A percentile compares a stretch with the other conserved stretches of the same genome.
Evolutionary conservation across 2,113 vertebrate species (phyloP).

Genomic region (Daubentonia madagascariensis): DNA sequence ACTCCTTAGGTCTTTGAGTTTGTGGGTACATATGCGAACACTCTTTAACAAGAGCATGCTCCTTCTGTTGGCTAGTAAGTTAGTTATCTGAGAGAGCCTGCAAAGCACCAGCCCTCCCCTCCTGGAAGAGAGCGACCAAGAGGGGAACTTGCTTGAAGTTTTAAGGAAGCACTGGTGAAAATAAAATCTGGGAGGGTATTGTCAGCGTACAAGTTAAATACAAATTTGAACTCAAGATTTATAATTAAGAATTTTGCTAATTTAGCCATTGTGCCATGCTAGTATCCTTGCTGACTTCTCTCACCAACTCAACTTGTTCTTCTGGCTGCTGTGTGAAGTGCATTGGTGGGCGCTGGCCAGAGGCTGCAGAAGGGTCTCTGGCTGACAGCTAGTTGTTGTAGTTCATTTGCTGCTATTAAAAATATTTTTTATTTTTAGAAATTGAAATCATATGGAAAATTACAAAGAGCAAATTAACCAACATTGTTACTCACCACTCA

Average conservation of each 20-base stretch:
- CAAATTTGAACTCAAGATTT: not conserved
- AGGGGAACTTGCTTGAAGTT: not conserved
- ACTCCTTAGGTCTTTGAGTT: not conserved
- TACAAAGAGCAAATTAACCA: not conserved
- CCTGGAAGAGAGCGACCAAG: not conserved
- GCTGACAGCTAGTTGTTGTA: not conserved
- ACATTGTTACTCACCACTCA: not conserved
- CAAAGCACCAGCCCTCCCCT: not conserved
- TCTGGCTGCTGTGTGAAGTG: not conserved
- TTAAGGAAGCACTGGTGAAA: not conserved
- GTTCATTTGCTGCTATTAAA: slow-evolving; percentile 20
- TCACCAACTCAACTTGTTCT: not conserved
- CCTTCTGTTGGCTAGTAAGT: not conserved
- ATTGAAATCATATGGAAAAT: not conserved
- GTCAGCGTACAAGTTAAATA: not conserved
- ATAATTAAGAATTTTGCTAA: not conserved
- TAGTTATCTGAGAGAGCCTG: not conserved
- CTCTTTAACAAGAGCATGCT: not conserved
- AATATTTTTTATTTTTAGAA: slow-evolving; percentile 32
- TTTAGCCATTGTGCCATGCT: not conserved
- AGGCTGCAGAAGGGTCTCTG: not conserved
- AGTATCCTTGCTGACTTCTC: not conserved
- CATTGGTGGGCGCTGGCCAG: not conserved
- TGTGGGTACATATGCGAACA: not conserved
- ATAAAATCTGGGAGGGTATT: not conserved